Conservation (phyloP, 2,113 vertebrate genomes). For the Carassius carassius region DNA sequence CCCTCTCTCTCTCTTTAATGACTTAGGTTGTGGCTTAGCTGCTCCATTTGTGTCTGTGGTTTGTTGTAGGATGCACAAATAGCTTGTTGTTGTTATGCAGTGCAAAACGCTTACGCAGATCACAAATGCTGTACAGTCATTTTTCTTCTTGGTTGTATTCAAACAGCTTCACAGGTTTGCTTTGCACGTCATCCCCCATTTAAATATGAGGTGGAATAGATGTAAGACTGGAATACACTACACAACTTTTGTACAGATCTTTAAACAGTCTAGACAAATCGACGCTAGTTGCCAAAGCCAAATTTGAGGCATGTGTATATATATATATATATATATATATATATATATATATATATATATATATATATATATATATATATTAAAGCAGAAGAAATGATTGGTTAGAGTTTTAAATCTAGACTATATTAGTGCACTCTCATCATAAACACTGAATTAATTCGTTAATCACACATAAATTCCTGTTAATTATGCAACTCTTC, state of each 20-base stretch:
- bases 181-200: background rate
- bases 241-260: background rate
- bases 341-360: too few species aligned
- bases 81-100: background rate
- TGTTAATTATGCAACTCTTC: too few species aligned
- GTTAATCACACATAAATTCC: too few species aligned
- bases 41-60: constrained; percentile 12
- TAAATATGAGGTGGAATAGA: background rate
- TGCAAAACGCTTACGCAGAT: background rate
- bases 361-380: too few species aligned
- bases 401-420: too few species aligned
- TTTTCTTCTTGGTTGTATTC: background rate
- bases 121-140: background rate
- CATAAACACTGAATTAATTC: background rate
- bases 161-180: background rate
- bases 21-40: background rate
- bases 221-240: background rate
- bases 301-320: background rate
- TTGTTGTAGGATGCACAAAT: background rate
- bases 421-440: background rate
- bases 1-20: background rate
- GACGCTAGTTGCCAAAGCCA: background rate
- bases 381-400: too few species aligned
- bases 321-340: too few species aligned
- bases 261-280: background rate